Evolutionary conservation across 2,797 vertebrate species (phyloP).

Genomic region (Aphelocoma californica): DNA sequence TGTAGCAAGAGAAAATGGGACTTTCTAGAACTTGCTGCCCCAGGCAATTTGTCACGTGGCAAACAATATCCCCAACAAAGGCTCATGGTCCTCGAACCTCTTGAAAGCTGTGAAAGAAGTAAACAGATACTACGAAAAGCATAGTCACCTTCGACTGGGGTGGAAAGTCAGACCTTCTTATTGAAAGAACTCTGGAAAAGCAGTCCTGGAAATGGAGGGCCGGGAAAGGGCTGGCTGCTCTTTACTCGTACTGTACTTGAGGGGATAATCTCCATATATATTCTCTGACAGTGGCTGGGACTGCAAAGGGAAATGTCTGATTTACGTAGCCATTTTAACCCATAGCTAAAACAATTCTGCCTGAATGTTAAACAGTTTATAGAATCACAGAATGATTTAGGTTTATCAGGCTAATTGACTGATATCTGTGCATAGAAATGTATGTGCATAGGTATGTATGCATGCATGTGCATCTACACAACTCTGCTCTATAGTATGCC

Average conservation of each 20-base stretch:
- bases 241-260: not conserved
- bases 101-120: not conserved
- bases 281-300: not conserved
- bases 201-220: not conserved
- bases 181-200: not conserved
- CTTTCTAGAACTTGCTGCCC: not conserved
- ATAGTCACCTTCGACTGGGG: not conserved
- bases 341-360: not conserved
- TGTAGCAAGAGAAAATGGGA: not conserved
- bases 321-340: not conserved
- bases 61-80: not conserved
- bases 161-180: not conserved
- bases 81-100: not conserved
- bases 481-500: not conserved
- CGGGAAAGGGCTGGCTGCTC: not conserved
- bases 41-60: not conserved
- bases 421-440: not conserved
- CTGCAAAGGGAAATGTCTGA: not conserved
- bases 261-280: fast-evolving
- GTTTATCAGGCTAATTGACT: not conserved
- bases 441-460: not conserved
- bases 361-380: not conserved
- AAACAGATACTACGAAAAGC: not conserved
- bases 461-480: not conserved
- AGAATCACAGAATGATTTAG: not conserved